These are phyloP conservation scores for Sprattus sprattus DNA, from an alignment of 2,113 vertebrate genomes.

Conservation along the genomic window DNA sequence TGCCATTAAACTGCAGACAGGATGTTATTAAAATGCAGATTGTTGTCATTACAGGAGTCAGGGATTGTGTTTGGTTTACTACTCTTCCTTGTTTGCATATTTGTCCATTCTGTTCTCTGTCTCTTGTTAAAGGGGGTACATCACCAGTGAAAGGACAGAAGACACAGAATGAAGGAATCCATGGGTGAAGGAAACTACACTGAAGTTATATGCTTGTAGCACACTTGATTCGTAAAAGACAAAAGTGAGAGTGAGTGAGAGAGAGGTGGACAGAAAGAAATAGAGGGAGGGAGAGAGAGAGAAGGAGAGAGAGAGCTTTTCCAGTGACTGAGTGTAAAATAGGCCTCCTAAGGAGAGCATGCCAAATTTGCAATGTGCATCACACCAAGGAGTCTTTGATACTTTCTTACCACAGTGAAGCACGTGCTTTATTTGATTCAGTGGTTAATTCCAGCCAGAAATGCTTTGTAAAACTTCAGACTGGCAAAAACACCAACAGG, in stretches of 20 bases:
- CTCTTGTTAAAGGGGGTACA: background rate
- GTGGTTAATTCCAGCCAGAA: background rate
- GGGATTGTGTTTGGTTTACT: constrained; percentile 23
- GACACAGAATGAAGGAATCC: background rate
- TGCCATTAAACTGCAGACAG: constrained; percentile 52
- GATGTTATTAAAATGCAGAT: constrained; percentile 47
- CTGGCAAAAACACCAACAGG: background rate
- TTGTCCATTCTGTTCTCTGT: constrained; percentile 12
- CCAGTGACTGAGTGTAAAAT: constrained; percentile 17
- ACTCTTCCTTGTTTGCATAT: constrained; percentile 25
- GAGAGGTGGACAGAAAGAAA: background rate
- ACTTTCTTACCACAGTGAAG: constrained; percentile 10
- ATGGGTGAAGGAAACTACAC: background rate
- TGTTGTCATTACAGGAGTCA: constrained; percentile 33
- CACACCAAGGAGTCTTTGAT: constrained; percentile 31
- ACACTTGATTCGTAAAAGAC: background rate
- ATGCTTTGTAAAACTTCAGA: background rate
- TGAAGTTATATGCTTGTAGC: background rate
- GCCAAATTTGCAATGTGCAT: constrained; percentile 28
- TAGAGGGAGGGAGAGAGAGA: background rate
- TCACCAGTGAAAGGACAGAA: constrained; percentile 1
- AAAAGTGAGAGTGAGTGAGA: background rate
- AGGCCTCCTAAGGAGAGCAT: background rate
- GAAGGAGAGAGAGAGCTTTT: constrained; percentile 26
- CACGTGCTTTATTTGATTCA: constrained; percentile 7